Evolutionary conservation across 2,888 invertebrate genomes (phyloP), one percentile per base, ranked within the genome.

Genomic region (Agrochola litura): DNA sequence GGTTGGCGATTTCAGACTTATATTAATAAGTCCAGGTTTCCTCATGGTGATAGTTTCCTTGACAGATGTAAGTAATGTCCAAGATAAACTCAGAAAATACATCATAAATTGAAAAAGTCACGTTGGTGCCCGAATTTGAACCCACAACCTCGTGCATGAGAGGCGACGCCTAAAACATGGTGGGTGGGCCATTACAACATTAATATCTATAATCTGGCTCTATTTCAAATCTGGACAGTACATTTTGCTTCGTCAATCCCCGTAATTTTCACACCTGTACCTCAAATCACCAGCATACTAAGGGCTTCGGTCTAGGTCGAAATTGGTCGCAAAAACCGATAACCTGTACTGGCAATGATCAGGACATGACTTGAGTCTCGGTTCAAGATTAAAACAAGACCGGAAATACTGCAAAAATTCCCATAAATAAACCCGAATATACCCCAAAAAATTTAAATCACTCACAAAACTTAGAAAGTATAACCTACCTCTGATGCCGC

Each of bases 401-500:
- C n/a, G n/a, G 10, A 56, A 56, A n/a, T 25, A 56, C n/a, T 6
- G n/a, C n/a, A 25, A 56, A n/a, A 12, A 0, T n/a, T 54, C 22
- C 67, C 37, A 16, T 37, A 67, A 22, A 22, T 16, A 67, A 22
- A 22, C 14, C 8, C 52, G 14, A 67, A 66, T 52, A 22, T 22
- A 8, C 22, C 22, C 9, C 30, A 22, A n/a, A 9, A 52, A 52
- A 5, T 4, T 4, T 37, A 49, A 30, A 43, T 25, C 16, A 22
- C 46, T 9, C 6, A 41, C 8, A 49, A 74, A 72, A 54, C n/a
- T n/a, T n/a, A n/a, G 16, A 64, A 56, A 49, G 5, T 37, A 14
- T 1, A 79, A 93, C 97, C 94, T 95, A 99, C 98, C 99, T 99
- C 6, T 98, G 98, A 97, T 99, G 99, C 72, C 99, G 97, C 22